Evolutionary conservation across 2,888 invertebrate genomes (phyloP), one percentile per base, ranked within the genome.

Genomic region (Folsomia candida): DNA sequence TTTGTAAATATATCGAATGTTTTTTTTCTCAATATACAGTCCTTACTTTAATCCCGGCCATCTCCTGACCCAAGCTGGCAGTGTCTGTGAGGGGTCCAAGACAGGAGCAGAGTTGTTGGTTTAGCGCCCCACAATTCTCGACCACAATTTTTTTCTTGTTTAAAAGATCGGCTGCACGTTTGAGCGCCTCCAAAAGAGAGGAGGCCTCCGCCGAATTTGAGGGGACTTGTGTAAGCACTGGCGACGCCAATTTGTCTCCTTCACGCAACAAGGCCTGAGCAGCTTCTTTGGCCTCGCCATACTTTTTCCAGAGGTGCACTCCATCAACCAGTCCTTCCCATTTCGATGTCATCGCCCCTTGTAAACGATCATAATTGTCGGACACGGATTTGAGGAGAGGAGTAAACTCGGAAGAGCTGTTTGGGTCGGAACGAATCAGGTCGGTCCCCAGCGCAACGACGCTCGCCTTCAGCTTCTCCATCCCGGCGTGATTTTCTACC

Each of bases 381-480:
- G 94, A 93, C 57, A 92, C 87, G 0, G 90, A 87, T 0, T 92
- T 86, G 0, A 94, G 83, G 61, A 89, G 89, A 79, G 91, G 91
- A 83, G 94, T 94, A 72, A 94, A 89, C 0, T 88, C 87, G 0
- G 91, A 89, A 83, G 91, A 89, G 78, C 91, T 91, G 66, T 89
- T 87, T 81, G 91, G 89, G 83, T 95, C 91, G 84, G 91, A 90
- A 81, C 91, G 89, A 88, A 93, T 89, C 76, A 93, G 83, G 80
- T 89, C 87, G 68, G 91, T 86, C 0, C 92, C 93, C 84, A 92
- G 90, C 81, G 89, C 89, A 80, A 91, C 88, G n/a, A 94, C 85
- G 76, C 89, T 88, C 76, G 91, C 88, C 81, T 90, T 89, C 0
- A 89, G 84, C 3, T 27, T 28, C 63, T 75, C 72, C 71, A 70